Conservation (phyloP, 1,140 invertebrate genomes). For the Ericerus pela region DNA sequence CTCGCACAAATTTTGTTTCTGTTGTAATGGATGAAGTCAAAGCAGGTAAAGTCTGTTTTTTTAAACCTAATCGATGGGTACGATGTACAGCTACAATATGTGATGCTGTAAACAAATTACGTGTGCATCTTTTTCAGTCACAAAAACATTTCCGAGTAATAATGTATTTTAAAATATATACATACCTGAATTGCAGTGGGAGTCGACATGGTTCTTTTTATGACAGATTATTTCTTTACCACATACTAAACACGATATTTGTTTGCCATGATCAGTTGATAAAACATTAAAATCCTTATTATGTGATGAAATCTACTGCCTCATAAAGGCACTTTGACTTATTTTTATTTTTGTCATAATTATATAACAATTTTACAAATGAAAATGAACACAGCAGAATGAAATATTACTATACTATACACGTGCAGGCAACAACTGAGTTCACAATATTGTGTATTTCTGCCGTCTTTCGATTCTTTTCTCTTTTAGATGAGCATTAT, state of each 20-base stretch:
- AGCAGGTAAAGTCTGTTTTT: no score
- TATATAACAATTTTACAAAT: background rate
- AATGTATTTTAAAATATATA: background rate
- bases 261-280: slow-evolving; percentile 3
- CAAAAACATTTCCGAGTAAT: background rate
- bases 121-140: background rate
- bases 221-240: background rate
- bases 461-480: no score
- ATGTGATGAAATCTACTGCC: background rate
- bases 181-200: slow-evolving; percentile 5
- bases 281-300: background rate
- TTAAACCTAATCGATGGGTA: background rate
- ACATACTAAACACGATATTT: background rate
- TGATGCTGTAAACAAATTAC: background rate
- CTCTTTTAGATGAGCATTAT: no score
- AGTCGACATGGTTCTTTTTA: background rate
- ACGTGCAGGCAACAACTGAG: background rate
- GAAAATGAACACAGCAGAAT: background rate
- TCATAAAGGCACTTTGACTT: background rate
- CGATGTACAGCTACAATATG: slow-evolving; percentile 1
- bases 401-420: background rate
- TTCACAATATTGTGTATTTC: no score
- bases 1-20: no score
- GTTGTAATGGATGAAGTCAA: no score
- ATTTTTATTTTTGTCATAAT: background rate